phyloP scores from a whole-genome alignment of 2,888 invertebrate genomes.

The Tenodera sinensis region DNA sequence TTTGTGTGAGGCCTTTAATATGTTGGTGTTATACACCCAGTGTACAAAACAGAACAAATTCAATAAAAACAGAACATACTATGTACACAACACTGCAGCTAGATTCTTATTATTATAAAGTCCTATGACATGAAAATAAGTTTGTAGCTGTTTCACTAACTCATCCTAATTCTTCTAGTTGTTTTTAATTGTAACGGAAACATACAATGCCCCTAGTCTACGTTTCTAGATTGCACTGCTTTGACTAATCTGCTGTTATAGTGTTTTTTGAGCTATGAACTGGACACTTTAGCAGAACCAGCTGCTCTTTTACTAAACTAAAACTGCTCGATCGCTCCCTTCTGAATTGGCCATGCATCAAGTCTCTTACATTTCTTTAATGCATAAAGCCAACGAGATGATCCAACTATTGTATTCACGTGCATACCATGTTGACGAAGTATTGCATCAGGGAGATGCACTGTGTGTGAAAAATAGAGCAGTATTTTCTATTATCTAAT shows the following conservation, averaged over 20 bases:
- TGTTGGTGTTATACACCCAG: conserved; percentile 5
- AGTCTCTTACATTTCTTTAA: background rate
- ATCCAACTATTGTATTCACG: too few species aligned
- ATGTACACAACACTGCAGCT: background rate
- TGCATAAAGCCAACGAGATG: background rate
- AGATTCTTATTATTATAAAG: background rate
- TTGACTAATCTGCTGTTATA: background rate
- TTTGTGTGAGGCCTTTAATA: background rate
- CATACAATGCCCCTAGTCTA: background rate
- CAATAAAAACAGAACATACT: background rate
- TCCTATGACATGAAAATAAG: background rate
- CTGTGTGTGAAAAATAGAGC: too few species aligned
- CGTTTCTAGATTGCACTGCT: background rate
- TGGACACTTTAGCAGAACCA: background rate
- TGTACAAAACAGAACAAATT: background rate
- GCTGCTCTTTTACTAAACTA: background rate
- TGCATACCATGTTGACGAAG: too few species aligned
- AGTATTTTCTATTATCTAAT: too few species aligned
- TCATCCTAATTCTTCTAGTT: background rate
- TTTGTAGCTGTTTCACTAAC: background rate
- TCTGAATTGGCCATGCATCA: too few species aligned
- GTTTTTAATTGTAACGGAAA: background rate
- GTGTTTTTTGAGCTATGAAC: background rate
- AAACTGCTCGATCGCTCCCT: background rate
- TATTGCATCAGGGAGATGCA: too few species aligned